Evolutionary conservation across 2,113 vertebrate species (phyloP).

Genomic region (Rafetus swinhoei): DNA sequence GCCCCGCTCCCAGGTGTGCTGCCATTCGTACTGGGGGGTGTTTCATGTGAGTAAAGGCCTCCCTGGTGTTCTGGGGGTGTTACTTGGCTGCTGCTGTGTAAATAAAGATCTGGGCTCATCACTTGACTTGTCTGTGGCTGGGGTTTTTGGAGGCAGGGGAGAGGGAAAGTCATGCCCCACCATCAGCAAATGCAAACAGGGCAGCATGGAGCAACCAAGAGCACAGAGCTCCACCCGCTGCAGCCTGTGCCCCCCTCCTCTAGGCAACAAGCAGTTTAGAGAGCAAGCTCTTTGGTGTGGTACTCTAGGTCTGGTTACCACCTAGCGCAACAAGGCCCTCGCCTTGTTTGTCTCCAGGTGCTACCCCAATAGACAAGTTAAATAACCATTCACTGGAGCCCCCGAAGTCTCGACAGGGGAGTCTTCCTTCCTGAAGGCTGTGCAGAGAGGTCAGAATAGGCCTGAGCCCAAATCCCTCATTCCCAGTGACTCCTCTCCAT

Average conservation of each 20-base stretch:
- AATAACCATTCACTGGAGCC: background rate
- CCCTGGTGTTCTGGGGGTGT: fast-evolving
- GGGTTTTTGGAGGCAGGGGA: background rate
- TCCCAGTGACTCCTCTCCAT: background rate
- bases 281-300: background rate
- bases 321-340: background rate
- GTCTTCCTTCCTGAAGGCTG: background rate
- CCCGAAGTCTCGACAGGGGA: background rate
- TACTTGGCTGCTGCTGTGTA: background rate
- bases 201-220: background rate
- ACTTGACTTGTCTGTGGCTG: fast-evolving
- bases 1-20: background rate
- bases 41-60: background rate
- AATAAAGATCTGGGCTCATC: conserved; percentile 25
- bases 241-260: background rate
- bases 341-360: background rate
- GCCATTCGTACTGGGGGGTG: background rate
- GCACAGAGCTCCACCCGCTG: background rate
- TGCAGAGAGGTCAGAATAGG: background rate
- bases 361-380: background rate
- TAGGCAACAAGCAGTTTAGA: background rate
- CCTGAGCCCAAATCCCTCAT: too few relatives aligned
- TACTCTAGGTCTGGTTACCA: background rate
- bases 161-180: background rate
- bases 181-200: background rate